Evolutionary conservation across 2,797 vertebrate genomes (phyloP).

Genomic region (Perodicticus potto): DNA sequence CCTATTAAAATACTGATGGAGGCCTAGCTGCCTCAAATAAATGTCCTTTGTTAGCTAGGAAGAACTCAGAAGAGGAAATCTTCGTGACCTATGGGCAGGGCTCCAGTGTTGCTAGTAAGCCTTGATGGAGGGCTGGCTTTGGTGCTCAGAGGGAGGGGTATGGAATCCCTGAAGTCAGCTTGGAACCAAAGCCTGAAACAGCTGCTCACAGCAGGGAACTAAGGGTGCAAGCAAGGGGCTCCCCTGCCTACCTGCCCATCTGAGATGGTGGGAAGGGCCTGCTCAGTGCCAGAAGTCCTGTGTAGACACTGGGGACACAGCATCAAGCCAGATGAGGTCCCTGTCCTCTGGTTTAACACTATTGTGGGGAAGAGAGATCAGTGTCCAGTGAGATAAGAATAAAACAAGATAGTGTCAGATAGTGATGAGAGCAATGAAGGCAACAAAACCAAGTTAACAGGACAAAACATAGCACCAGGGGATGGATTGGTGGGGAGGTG

Average conservation of each 20-base stretch:
- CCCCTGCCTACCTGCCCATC: not conserved
- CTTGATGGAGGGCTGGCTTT: not conserved
- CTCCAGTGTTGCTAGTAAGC: not conserved
- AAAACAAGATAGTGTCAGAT: not conserved
- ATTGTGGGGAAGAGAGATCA: too few species aligned
- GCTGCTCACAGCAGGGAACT: not conserved
- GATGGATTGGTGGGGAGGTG: not conserved
- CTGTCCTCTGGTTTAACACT: not conserved
- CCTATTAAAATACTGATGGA: accelerated
- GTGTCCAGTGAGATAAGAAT: not conserved
- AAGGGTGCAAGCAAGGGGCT: not conserved
- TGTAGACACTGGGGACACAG: not conserved
- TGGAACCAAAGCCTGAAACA: accelerated
- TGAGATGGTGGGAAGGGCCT: accelerated
- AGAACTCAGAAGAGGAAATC: not conserved
- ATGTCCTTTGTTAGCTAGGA: not conserved
- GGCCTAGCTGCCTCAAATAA: not conserved
- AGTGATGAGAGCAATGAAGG: accelerated
- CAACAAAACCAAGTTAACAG: not conserved
- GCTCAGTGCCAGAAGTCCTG: not conserved
- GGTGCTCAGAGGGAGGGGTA: not conserved
- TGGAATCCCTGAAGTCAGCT: not conserved
- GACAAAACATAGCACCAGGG: not conserved
- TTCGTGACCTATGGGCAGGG: not conserved
- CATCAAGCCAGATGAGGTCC: too few species aligned